Evolutionary conservation across 2,797 vertebrate species (phyloP).

Genomic region (Gephyroberyx darwinii): DNA sequence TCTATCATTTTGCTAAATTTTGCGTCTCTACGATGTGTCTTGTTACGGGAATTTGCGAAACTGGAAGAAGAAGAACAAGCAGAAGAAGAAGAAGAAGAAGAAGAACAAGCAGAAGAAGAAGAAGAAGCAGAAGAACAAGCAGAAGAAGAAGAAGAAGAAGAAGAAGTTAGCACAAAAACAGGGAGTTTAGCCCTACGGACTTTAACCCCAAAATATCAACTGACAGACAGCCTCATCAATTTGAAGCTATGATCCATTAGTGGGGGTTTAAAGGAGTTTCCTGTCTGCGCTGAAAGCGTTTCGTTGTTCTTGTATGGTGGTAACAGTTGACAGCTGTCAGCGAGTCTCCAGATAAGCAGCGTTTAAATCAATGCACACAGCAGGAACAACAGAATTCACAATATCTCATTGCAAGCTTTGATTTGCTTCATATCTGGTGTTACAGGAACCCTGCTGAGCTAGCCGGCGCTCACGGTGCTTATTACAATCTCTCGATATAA

Average conservation of each 20-base stretch:
- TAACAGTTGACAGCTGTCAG: constrained; percentile 14
- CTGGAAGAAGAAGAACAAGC: no score
- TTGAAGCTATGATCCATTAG: not conserved
- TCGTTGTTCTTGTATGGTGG: constrained; percentile 29
- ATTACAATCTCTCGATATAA: not conserved
- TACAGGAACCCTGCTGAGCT: constrained; percentile 1
- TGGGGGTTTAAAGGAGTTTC: not conserved
- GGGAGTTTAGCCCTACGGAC: no score
- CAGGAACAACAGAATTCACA: constrained; percentile 19
- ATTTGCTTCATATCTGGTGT: constrained; percentile 23
- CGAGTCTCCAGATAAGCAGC: constrained; percentile 14
- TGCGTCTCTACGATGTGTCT: no score
- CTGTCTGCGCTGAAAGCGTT: constrained; percentile 8
- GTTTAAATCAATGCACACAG: constrained; percentile 23
- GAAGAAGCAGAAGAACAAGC: no score
- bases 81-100: no score
- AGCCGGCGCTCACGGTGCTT: constrained; percentile 14
- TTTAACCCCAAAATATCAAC: not conserved
- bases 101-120: no score
- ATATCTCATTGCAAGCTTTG: constrained; percentile 4
- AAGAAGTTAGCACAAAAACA: no score
- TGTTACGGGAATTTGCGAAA: no score
- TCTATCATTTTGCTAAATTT: no score
- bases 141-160: no score
- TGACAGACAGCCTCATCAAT: not conserved